phyloP scores from a whole-genome alignment of 2,888 invertebrate species.

The Kryphioiulus occultus region DNA sequence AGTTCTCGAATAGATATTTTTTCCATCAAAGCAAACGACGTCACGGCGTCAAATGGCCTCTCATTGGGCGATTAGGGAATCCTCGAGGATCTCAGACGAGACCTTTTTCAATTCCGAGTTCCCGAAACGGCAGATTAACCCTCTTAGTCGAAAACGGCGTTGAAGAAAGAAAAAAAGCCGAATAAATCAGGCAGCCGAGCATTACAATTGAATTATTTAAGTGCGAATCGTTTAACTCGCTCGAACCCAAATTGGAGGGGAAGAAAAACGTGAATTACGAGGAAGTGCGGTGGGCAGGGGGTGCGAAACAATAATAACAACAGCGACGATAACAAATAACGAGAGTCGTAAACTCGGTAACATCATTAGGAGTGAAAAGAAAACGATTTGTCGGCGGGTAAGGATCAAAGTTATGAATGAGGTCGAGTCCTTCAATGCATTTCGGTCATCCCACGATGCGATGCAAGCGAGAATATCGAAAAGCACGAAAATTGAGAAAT shows the following conservation, averaged over 20 bases:
- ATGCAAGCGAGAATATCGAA: neutral
- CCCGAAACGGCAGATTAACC: neutral
- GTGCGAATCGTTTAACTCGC: neutral
- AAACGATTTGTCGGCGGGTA: conserved; percentile 7
- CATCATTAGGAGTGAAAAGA: conserved; percentile 4
- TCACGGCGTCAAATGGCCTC: neutral
- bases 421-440: neutral
- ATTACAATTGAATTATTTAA: neutral
- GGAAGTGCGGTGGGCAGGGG: neutral
- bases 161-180: neutral
- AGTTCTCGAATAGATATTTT: too few species aligned
- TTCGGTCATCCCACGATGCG: neutral
- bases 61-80: too few species aligned
- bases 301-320: neutral
- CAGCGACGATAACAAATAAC: neutral
- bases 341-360: neutral
- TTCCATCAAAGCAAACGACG: neutral
- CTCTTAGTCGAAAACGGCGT: neutral
- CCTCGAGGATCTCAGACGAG: too few species aligned
- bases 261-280: neutral
- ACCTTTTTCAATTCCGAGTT: neutral
- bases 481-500: neutral
- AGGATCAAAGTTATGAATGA: conserved; percentile 4
- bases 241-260: neutral
- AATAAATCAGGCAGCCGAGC: neutral